A percentile compares a stretch with the other conserved stretches of the same genome.
These are phyloP conservation scores for Ptiloglossa arizonensis DNA, from an alignment of 1,140 invertebrate species.

Conservation along the genomic window DNA sequence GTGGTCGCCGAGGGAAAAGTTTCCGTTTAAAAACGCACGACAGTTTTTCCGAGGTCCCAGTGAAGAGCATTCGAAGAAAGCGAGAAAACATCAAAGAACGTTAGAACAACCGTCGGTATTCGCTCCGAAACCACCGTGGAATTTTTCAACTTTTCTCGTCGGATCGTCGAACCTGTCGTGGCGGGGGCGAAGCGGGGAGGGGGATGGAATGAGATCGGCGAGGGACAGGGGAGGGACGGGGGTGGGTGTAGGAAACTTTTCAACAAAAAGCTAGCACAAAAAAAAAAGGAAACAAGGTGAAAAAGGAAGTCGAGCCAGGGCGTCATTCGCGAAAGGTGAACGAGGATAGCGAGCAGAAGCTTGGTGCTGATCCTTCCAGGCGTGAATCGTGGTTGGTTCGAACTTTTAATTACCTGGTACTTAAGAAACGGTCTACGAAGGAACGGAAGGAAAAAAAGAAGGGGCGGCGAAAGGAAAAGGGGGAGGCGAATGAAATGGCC, in stretches of 20 bases:
- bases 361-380: conserved; percentile 53
- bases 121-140: conserved; percentile 29
- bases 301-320: not conserved
- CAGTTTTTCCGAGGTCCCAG: conserved; percentile 22
- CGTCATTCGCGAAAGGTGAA: conserved; percentile 13
- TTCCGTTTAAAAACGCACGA: conserved; percentile 29
- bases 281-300: not conserved
- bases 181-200: not conserved
- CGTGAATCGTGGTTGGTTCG: conserved; percentile 71
- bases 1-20: conserved; percentile 7
- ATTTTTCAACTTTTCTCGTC: conserved; percentile 56
- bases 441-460: not conserved
- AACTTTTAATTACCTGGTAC: conserved; percentile 77
- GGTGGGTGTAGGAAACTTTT: conserved; percentile 6
- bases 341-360: not conserved
- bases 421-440: conserved; percentile 58
- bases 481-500: conserved; percentile 18
- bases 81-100: conserved; percentile 44
- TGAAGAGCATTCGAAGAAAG: conserved; percentile 34
- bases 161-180: conserved; percentile 33
- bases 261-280: conserved; percentile 14
- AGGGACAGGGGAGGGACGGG: too few species aligned
- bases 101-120: conserved; percentile 30
- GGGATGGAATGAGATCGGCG: too few species aligned
- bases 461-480: conserved; percentile 34